Percentiles rank a stretch among this genome's conserved stretches.
These are phyloP conservation scores for Sinonovacula constricta DNA, from an alignment of 1,140 invertebrate species.

Conservation along the genomic window DNA sequence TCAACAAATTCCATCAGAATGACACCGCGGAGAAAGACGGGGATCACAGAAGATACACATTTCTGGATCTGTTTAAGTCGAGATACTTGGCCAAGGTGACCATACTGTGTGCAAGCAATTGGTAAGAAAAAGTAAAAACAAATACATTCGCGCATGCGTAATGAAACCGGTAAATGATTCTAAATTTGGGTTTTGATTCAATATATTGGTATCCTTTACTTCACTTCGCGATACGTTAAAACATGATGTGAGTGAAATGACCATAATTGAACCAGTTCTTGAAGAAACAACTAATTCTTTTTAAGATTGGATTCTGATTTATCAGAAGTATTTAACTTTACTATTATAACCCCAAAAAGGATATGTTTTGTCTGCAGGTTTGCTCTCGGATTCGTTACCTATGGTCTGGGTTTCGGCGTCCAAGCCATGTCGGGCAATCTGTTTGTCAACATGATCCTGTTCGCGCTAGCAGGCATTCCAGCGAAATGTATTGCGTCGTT, in stretches of 20 bases:
- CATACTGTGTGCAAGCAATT: background rate
- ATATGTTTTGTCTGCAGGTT: background rate
- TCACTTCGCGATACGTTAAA: no score
- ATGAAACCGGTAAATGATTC: no score
- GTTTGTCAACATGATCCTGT: constrained; percentile 4
- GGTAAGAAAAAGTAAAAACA: no score
- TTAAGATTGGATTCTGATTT: no score
- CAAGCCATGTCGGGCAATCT: constrained; percentile 4
- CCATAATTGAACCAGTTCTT: no score
- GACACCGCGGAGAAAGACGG: background rate
- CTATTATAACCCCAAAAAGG: no score
- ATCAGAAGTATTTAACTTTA: no score
- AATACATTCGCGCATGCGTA: no score
- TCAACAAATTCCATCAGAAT: background rate
- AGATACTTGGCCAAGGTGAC: background rate
- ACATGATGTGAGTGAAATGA: no score
- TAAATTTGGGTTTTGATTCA: background rate
- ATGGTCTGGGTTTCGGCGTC: constrained; percentile 8
- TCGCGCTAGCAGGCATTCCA: constrained; percentile 1
- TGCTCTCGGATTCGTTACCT: background rate
- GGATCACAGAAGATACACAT: constrained; percentile 8
- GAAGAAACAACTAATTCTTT: no score
- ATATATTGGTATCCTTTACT: background rate
- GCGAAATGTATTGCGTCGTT: constrained; percentile 6
- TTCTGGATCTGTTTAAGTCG: constrained; percentile 22